Evolutionary conservation across 2,113 vertebrate genomes (phyloP), one percentile per base, ranked within the genome.

Genomic region (Candoia aspera): DNA sequence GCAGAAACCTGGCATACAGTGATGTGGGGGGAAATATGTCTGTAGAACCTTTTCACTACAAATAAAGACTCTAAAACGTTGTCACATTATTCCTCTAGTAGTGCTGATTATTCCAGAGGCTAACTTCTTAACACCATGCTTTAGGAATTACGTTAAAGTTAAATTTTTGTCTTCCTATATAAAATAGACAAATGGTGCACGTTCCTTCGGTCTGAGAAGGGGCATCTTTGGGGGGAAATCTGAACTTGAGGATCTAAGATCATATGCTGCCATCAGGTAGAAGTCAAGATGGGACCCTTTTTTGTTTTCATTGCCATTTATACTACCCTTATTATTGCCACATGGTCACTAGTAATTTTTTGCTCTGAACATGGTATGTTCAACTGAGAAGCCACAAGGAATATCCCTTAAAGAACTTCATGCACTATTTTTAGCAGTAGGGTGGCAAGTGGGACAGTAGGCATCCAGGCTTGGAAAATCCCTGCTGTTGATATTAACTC

Each of bases 31-130:
- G 24, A 23, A 5, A 37, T n/a, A 33, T 62, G 37, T 60, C 53
- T 86, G 4, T 53, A 21, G n/a, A 57, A 88, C 55, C 64, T 93
- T 87, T 49, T 88, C 92, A 91, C 86, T 93, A 88, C 86, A 46
- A 93, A 93, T 93, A 92, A 92, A 90, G 11, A 26, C 6, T 37
- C 26, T 64, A 33, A 91, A 84, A 84, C 33, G 13, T 37, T 68
- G 24, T 57, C 9, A 21, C 13, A n/a, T 49, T 2, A 64, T 92
- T 85, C 10, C 23, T 89, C 54, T 88, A 12, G 2, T 64, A 42
- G 8, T 79, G 73, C 73, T 42, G 73, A 79, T 21, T 49, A 3
- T 79, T 37, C 17, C 73, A 21, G 37, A 79, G 17, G 33, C 17
- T 79, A 79, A 79, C 73, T 79, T 42, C 73, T 37, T 79, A 79